phyloP scores from a whole-genome alignment of 2,888 invertebrate species.

The Bellardia bayeri region DNA sequence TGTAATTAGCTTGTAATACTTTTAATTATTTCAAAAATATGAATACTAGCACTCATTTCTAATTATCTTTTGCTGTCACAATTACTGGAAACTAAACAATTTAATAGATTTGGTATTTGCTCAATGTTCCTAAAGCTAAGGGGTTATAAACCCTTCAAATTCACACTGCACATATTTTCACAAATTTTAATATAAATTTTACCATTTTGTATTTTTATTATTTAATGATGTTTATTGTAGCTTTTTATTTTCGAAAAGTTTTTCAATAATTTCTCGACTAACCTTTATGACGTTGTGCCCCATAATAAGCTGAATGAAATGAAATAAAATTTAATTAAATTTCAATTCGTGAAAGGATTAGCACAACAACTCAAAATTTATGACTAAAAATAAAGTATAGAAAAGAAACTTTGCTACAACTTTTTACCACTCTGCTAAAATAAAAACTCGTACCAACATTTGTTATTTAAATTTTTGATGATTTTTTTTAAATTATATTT shows the following conservation, averaged over 20 bases:
- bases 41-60: too few species aligned
- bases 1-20: too few species aligned
- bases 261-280: neutral
- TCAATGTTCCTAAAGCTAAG: too few species aligned
- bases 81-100: too few species aligned
- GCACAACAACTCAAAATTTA: constrained; percentile 14
- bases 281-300: neutral
- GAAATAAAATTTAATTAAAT: constrained; percentile 36
- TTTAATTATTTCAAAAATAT: too few species aligned
- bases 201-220: neutral
- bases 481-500: constrained; percentile 12
- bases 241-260: constrained; percentile 16
- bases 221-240: neutral
- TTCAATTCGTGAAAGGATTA: constrained; percentile 19
- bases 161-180: too few species aligned
- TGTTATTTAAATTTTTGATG: constrained; percentile 53
- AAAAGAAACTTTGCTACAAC: neutral
- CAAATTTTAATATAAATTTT: too few species aligned
- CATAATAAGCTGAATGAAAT: constrained; percentile 8
- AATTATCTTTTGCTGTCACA: too few species aligned
- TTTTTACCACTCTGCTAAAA: constrained; percentile 4
- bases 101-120: too few species aligned
- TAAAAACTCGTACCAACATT: constrained; percentile 22
- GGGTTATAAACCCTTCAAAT: too few species aligned
- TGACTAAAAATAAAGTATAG: neutral